Base-by-base conservation (phyloP, 2,888 invertebrate genomes). In the Entomobrya multifasciata region DNA sequence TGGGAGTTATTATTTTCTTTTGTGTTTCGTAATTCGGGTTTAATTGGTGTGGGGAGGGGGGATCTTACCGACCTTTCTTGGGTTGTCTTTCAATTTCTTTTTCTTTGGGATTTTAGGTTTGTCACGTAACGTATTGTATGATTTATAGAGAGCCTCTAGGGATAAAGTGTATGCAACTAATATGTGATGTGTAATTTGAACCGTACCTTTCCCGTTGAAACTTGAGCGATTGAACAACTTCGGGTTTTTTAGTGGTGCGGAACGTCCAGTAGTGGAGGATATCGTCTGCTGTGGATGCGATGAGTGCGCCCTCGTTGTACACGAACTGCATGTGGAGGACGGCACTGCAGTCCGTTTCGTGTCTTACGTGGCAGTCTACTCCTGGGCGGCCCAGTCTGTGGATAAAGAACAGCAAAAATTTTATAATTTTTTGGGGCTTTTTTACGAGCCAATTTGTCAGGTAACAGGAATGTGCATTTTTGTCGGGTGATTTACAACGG, bases 261-360 rank as follows among this genome's bases (percentile, higher is more conserved):
- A 98, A 97, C 94, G 97, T 98, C 99, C 99, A 99, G 91, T 99
- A 95, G 93, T 99, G 99, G 87, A 99, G 94, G 92, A 96, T 96
- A 93, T 99, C 98, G 93, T 99, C 99, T 13, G 97, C 96, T 89
- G 99, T 98, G 91, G 97, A 97, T 76, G 98, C 97, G 91, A 99
- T 96, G 91, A 99, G 94, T 85, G 97, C 97, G 83, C 99, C 99
- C 94, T 99, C 99, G 94, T 99, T 99, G 92, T 98, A 94, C 91
- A 99, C 95, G 94, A 99, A 99, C 93, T 96, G 95, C 91, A 98
- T 95, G 93, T 98, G 98, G 91, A 97, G 94, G 88, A 99, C 97
- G 76, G 97, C 96, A 90, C 95, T 94, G 49, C 83, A 84, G 67
- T 89, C 89, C 86, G 52, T 89, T 92, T 97, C 97, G 94, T 99